These are phyloP conservation scores for Scaptomyza cyrtandrae DNA, from an alignment of 2,888 invertebrate genomes.

Conservation along the genomic window DNA sequence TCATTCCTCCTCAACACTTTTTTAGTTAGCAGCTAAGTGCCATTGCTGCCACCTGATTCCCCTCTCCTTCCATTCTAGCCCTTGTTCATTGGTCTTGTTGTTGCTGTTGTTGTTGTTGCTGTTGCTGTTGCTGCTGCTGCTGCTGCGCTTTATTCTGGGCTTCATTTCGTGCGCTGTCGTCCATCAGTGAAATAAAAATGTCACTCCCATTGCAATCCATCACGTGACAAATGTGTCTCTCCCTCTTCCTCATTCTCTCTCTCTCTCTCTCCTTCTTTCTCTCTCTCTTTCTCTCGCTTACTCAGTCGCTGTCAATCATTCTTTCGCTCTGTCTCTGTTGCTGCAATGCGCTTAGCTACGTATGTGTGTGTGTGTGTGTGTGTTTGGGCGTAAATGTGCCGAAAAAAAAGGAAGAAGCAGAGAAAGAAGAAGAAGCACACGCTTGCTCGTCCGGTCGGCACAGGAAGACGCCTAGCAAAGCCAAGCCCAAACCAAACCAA, in stretches of 20 bases:
- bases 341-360: slow-evolving; percentile 26
- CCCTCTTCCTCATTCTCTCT: slow-evolving; percentile 25
- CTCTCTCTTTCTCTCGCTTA: slow-evolving; percentile 26
- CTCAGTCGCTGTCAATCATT: slow-evolving; percentile 27
- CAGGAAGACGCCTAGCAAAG: slow-evolving; percentile 32
- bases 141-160: slow-evolving; percentile 37
- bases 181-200: slow-evolving; percentile 84
- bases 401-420: slow-evolving; percentile 43
- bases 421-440: slow-evolving; percentile 12
- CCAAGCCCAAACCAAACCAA: slow-evolving; percentile 30
- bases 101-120: too few relatives aligned
- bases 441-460: slow-evolving; percentile 45
- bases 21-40: slow-evolving; percentile 10
- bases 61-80: background rate
- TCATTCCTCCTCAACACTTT: background rate
- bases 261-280: slow-evolving; percentile 15
- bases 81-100: background rate
- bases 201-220: slow-evolving; percentile 84
- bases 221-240: slow-evolving; percentile 82
- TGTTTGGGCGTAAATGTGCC: slow-evolving; percentile 72
- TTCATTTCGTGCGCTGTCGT: slow-evolving; percentile 79
- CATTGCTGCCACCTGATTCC: background rate
- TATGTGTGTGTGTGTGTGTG: slow-evolving; percentile 31
- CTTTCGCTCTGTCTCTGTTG: slow-evolving; percentile 30
- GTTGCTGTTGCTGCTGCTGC: background rate